Evolutionary conservation across 1,140 invertebrate genomes (phyloP), one percentile per base, ranked within the genome.

Genomic region (Drosophila trapezifrons): DNA sequence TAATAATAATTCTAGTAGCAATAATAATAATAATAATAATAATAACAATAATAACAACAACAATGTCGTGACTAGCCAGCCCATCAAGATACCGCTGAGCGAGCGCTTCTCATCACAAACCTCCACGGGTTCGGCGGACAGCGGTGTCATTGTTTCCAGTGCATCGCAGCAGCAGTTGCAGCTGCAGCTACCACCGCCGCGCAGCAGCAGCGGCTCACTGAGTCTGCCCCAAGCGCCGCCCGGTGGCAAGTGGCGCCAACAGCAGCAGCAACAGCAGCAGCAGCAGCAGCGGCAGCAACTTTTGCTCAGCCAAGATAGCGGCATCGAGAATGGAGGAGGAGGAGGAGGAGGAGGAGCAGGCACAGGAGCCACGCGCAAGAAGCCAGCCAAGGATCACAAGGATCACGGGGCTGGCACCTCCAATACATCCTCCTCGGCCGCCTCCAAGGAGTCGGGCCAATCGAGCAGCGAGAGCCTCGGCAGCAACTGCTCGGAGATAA

Each of bases 51-150:
- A 40, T 29, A 71, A 35, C 10, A 69, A 32, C 22, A 76, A 57
- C 45, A 49, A 38, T 13, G 56, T 20, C 10, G 45, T 73, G 0
- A 90, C 60, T 7, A 90, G 82, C 62, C 78, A 71, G 25, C 90
- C 90, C 13, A 91, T 90, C 37, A 90, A 89, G 54, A 91, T 91
- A 38, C 90, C 90, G 25, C 47, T 91, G 15, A 76, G 58, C 73
- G 90, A 91, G 37, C 75, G 87, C 8, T 91, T 91, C 60, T 79
- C 87, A 2, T 86, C 87, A 12, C 90, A 91, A 60, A 79, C 90
- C 7, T 91, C 90, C 6, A 91, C 86, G n/a, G 90, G 90, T 9
- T 91, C 90, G 2, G 90, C 90, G 1, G 90, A 91, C 66, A 91
- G 90, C 60, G 90, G 90, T 3, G 76, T 79, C 29, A 82, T 91